Percentiles rank a stretch among this genome's conserved stretches.
Evolutionary conservation across 2,888 invertebrate genomes (phyloP).

Genomic region (Heliothis peltigera): DNA sequence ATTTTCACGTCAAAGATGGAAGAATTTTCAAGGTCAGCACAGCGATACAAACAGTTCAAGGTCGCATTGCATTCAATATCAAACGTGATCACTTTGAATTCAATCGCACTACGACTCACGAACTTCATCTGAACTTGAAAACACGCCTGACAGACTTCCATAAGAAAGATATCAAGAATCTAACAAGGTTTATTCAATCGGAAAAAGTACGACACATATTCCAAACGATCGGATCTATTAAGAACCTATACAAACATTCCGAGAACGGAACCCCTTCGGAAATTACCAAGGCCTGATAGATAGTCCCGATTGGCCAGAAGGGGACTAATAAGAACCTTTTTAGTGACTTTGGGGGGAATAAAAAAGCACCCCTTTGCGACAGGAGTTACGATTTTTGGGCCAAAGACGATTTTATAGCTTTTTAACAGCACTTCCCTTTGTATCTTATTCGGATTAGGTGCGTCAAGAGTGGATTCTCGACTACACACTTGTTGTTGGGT

Average conservation of each 20-base stretch:
- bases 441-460: conserved; percentile 49
- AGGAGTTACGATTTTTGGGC: conserved; percentile 51
- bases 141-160: conserved; percentile 4
- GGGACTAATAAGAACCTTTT: conserved; percentile 56
- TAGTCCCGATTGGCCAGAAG: conserved; percentile 51
- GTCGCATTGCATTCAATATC: no score
- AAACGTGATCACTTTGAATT: conserved; percentile 1
- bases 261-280: conserved; percentile 40
- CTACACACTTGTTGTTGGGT: conserved; percentile 17
- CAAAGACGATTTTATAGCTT: conserved; percentile 52
- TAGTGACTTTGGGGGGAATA: conserved; percentile 48
- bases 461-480: conserved; percentile 37
- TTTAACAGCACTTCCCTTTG: conserved; percentile 53
- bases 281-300: conserved; percentile 47
- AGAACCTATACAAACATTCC: conserved; percentile 47
- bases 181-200: conserved; percentile 20
- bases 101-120: neutral
- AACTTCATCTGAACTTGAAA: conserved; percentile 10
- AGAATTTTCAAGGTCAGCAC: conserved; percentile 1
- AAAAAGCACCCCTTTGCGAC: conserved; percentile 49
- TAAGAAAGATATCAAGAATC: conserved; percentile 17
- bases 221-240: conserved; percentile 38
- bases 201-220: conserved; percentile 37
- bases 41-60: neutral
- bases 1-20: no score